Conservation (phyloP, 2,888 invertebrate genomes). For the Dicyrtomina minuta region DNA sequence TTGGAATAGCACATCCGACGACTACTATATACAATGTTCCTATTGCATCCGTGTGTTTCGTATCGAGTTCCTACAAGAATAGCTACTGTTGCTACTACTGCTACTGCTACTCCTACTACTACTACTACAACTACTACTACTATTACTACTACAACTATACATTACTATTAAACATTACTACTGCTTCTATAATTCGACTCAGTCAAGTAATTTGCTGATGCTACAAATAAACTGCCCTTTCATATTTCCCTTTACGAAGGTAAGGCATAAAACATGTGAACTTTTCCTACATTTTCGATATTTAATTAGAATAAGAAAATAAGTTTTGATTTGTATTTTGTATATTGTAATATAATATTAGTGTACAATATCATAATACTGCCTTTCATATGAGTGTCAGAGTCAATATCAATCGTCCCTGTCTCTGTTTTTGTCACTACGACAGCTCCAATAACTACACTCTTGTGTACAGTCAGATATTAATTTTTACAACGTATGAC, state of each 20-base stretch:
- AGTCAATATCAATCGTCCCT: too few relatives aligned
- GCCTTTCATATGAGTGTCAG: too few relatives aligned
- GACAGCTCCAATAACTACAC: too few relatives aligned
- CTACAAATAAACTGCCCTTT: conserved; percentile 9
- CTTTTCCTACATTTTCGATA: neutral
- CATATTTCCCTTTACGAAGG: neutral
- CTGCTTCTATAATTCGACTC: neutral
- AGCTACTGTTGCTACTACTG: conserved; percentile 22
- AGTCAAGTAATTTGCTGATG: conserved; percentile 16
- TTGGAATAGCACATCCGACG: conserved; percentile 1
- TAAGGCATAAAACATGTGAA: neutral
- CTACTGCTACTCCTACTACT: too few relatives aligned
- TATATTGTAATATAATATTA: conserved; percentile 1
- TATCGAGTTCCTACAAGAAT: conserved; percentile 41
- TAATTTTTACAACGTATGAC: too few relatives aligned
- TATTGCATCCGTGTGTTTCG: conserved; percentile 42
- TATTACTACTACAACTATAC: conserved; percentile 7
- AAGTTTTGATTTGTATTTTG: too few relatives aligned
- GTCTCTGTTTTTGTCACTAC: too few relatives aligned
- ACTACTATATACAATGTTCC: conserved; percentile 44
- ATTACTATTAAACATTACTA: conserved; percentile 2
- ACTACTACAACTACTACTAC: conserved; percentile 24
- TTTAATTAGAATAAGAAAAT: neutral
- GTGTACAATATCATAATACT: too few relatives aligned
- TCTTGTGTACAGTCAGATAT: too few relatives aligned